A percentile compares a stretch with the other conserved stretches of the same genome.
phyloP scores from a whole-genome alignment of 2,113 vertebrate species.

The Perognathus longimembris region DNA sequence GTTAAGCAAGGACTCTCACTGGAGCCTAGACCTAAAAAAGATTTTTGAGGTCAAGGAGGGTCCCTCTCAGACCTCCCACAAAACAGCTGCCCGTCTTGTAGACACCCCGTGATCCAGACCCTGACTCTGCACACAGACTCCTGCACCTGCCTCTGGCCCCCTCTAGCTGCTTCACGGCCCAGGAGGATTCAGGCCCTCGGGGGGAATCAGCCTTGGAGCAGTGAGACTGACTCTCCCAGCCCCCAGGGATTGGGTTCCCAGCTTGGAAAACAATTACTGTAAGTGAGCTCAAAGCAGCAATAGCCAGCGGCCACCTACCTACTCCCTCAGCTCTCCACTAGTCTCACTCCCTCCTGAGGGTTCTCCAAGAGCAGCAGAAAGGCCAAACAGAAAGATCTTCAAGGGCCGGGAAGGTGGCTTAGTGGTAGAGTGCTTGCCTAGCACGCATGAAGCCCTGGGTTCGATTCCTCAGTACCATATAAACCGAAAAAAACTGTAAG shows the following conservation, averaged over 20 bases:
- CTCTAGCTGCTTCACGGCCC: neutral
- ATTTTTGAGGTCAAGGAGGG: neutral
- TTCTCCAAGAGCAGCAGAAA: slow-evolving; percentile 51
- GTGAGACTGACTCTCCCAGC: neutral
- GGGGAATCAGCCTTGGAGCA: neutral
- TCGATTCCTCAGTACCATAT: too few species aligned
- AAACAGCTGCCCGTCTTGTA: neutral
- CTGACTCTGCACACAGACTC: neutral
- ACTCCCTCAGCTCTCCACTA: slow-evolving; percentile 52
- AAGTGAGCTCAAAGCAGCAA: slow-evolving; percentile 6
- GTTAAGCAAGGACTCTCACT: neutral
- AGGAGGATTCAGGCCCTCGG: slow-evolving; percentile 43
- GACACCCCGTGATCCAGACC: neutral
- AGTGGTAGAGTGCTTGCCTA: too few species aligned
- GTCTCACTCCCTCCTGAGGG: slow-evolving; percentile 17
- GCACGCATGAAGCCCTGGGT: too few species aligned
- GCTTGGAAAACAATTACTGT: slow-evolving; percentile 59
- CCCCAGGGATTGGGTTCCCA: slow-evolving; percentile 10
- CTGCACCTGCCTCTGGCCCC: neutral
- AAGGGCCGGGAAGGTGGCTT: too few species aligned
- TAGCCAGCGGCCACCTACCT: neutral
- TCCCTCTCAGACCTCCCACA: neutral
- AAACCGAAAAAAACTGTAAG: too few species aligned
- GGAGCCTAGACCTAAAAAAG: too few species aligned
- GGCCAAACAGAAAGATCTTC: neutral